Conservation (phyloP, 1,140 invertebrate species). For the Epicauta chinensis region DNA sequence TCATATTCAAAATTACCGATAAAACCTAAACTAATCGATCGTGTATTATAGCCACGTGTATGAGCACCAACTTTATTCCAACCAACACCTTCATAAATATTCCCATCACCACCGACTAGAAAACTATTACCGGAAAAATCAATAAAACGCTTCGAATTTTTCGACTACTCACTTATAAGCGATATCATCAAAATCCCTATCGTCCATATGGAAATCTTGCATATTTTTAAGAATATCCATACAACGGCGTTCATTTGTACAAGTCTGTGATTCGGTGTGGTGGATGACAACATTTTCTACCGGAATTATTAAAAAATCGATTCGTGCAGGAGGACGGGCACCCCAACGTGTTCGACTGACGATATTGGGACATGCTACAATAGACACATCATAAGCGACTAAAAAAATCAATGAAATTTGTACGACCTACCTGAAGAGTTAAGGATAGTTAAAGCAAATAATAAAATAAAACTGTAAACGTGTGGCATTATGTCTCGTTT, state of each 20-base stretch:
- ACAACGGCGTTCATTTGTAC: constrained; percentile 48
- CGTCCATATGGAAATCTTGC: constrained; percentile 54
- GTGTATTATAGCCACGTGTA: constrained; percentile 55
- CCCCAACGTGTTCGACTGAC: constrained; percentile 35
- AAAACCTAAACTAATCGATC: constrained; percentile 52
- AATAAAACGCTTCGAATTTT: constrained; percentile 22
- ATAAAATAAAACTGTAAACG: no score
- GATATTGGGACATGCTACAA: constrained; percentile 27
- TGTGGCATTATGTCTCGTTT: no score
- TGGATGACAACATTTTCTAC: constrained; percentile 60
- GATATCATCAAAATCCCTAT: constrained; percentile 52
- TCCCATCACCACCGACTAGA: constrained; percentile 68
- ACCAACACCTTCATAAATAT: constrained; percentile 68
- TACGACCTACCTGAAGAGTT: no score
- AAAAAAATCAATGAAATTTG: no score
- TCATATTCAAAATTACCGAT: constrained; percentile 55
- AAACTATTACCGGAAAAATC: no score
- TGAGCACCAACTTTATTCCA: constrained; percentile 69
- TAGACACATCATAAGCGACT: no score
- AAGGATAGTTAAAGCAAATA: no score
- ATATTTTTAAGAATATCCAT: constrained; percentile 44
- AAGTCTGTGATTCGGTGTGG: constrained; percentile 57
- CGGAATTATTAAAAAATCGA: constrained; percentile 52
- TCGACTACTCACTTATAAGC: constrained; percentile 51
- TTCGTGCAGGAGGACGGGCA: constrained; percentile 42